phyloP scores from a whole-genome alignment of 2,113 vertebrate genomes.

The Leucoraja erinaceus region DNA sequence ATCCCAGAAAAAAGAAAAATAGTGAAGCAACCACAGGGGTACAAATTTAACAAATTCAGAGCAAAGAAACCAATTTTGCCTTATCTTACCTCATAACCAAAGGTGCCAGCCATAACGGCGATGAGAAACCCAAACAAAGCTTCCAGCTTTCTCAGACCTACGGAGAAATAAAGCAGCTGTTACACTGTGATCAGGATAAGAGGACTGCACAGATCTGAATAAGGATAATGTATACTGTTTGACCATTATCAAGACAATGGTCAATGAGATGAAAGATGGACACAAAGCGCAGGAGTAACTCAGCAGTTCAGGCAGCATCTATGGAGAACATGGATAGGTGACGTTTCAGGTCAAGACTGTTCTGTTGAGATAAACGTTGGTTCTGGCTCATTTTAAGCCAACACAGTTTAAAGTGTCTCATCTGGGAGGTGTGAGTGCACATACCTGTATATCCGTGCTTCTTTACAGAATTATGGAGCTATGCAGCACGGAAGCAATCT shows the following conservation, averaged over 20 bases:
- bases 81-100: background rate
- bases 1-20: background rate
- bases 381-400: background rate
- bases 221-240: too few relatives aligned
- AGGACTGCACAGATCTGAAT: too few relatives aligned
- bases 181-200: background rate
- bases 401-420: background rate
- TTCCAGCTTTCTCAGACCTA: conserved; percentile 31
- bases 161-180: background rate
- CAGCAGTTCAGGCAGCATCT: too few relatives aligned
- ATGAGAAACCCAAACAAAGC: conserved; percentile 28
- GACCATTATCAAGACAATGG: background rate
- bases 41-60: too few relatives aligned
- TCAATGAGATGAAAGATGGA: background rate
- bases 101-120: background rate
- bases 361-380: background rate
- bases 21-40: background rate
- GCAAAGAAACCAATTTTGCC: background rate
- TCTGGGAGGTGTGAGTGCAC: background rate
- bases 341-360: too few relatives aligned
- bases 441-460: background rate
- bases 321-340: too few relatives aligned
- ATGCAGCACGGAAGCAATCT: background rate
- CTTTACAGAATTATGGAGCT: too few relatives aligned
- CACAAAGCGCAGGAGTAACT: too few relatives aligned